phyloP scores from a whole-genome alignment of 1,140 invertebrate genomes.

The Procambarus virginalis region DNA sequence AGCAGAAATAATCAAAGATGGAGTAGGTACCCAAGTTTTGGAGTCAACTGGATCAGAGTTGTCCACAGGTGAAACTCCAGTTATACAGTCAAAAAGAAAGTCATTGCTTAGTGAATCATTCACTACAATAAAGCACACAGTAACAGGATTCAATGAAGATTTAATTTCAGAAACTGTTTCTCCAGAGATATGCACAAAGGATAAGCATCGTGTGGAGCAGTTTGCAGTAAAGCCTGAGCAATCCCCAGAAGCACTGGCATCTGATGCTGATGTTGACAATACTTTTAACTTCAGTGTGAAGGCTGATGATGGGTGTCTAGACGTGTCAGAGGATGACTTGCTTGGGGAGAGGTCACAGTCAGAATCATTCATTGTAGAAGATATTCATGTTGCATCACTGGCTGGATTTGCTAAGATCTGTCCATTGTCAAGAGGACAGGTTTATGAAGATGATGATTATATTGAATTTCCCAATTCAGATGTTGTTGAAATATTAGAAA shows the following conservation, averaged over 20 bases:
- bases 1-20: not conserved
- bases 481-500: constrained; percentile 32
- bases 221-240: not conserved
- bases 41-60: not conserved
- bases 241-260: not conserved
- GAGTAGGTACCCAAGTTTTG: not conserved
- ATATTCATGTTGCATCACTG: not conserved
- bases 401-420: not conserved
- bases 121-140: no score
- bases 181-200: no score
- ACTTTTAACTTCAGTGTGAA: not conserved
- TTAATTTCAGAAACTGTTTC: no score
- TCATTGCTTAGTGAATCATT: no score
- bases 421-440: not conserved
- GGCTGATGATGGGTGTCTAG: not conserved
- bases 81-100: not conserved
- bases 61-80: not conserved
- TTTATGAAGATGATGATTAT: constrained; percentile 16
- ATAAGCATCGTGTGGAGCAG: not conserved
- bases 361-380: not conserved
- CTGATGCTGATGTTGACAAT: not conserved
- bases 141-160: no score
- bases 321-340: not conserved
- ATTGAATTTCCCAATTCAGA: constrained; percentile 36
- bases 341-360: not conserved